Conservation (phyloP, 2,888 invertebrate genomes). For the Lepidocyrtinus sp. region DNA sequence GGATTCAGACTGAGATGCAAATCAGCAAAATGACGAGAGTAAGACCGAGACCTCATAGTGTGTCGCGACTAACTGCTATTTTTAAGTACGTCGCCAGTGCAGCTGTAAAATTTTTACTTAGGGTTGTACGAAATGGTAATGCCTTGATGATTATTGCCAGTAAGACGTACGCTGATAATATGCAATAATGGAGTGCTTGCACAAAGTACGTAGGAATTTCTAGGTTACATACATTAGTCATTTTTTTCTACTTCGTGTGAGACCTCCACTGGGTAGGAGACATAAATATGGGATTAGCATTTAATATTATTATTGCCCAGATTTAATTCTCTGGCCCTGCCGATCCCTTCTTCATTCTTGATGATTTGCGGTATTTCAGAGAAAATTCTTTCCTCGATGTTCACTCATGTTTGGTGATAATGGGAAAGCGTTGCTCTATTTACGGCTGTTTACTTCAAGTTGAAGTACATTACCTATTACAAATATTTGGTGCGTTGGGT, state of each 20-base stretch:
- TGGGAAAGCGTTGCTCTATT: too few species aligned
- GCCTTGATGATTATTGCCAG: too few species aligned
- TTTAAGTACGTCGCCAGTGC: slow-evolving; percentile 19
- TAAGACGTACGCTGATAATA: slow-evolving; percentile 12
- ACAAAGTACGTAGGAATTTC: not conserved
- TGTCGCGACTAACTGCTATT: slow-evolving; percentile 38
- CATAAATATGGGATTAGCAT: slow-evolving; percentile 29
- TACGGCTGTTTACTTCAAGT: too few species aligned
- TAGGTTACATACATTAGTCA: not conserved
- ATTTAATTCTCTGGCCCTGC: too few species aligned
- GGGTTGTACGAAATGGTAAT: too few species aligned
- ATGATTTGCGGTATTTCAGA: not conserved
- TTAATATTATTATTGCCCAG: not conserved
- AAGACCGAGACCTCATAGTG: not conserved
- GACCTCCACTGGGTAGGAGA: slow-evolving; percentile 26
- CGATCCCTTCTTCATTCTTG: not conserved
- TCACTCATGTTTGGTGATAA: too few species aligned
- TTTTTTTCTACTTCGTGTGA: slow-evolving; percentile 31
- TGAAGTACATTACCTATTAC: too few species aligned
- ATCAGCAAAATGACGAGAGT: too few species aligned
- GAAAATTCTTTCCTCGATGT: too few species aligned
- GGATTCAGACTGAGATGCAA: too few species aligned
- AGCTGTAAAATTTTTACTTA: not conserved
- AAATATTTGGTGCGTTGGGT: too few species aligned
- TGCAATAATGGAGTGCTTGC: not conserved